These are phyloP conservation scores for Xestia rhomboidea DNA, from an alignment of 2,888 invertebrate species.

Conservation along the genomic window DNA sequence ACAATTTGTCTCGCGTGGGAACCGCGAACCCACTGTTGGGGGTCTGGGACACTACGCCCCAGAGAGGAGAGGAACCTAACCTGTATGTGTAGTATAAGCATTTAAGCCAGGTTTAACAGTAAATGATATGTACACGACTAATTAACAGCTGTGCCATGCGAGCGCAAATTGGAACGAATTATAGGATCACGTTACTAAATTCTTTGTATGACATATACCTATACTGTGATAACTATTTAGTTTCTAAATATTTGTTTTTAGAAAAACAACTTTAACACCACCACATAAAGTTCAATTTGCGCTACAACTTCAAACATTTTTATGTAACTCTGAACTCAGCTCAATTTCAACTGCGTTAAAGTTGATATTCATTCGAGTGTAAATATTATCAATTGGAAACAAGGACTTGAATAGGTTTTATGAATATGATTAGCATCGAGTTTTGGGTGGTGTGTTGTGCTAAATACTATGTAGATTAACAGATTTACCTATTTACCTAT, in stretches of 20 bases:
- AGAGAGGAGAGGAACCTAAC: neutral
- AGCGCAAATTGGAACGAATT: constrained; percentile 56
- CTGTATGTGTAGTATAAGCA: neutral
- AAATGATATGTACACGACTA: constrained; percentile 26
- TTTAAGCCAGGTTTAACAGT: constrained; percentile 8
- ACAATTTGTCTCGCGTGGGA: too few species aligned
- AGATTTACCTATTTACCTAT: neutral
- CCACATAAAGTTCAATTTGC: neutral
- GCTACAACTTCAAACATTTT: neutral
- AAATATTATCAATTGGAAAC: neutral
- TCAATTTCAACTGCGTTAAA: neutral
- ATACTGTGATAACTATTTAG: neutral
- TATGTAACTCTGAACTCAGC: neutral
- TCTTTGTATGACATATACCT: constrained; percentile 9
- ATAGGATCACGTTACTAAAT: constrained; percentile 46
- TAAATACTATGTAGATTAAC: constrained; percentile 18
- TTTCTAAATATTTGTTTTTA: neutral
- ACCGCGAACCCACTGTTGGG: too few species aligned
- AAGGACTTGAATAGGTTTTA: neutral
- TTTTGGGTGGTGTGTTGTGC: constrained; percentile 11
- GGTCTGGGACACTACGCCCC: neutral
- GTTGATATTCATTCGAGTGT: neutral
- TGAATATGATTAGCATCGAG: constrained; percentile 1
- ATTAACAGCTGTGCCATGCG: constrained; percentile 41
- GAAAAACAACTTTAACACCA: neutral